phyloP scores from a whole-genome alignment of 2,888 invertebrate genomes.

The Plusia festucae region DNA sequence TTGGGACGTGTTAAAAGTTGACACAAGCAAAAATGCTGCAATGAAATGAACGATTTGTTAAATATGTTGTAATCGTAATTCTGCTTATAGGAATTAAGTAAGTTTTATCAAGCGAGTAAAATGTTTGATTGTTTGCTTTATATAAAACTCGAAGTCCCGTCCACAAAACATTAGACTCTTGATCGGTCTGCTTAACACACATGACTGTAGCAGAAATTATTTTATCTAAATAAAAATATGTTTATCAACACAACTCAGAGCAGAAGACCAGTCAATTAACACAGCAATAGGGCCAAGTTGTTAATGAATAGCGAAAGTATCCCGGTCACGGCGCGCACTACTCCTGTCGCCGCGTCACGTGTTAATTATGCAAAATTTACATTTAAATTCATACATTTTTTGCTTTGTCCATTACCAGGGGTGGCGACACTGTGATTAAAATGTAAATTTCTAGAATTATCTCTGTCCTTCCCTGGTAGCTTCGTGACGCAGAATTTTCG shows the following conservation, averaged over 20 bases:
- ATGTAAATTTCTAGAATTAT: conserved; percentile 60
- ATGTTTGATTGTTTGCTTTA: too few species aligned
- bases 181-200: too few species aligned
- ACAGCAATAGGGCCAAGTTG: not conserved
- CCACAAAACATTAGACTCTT: too few species aligned
- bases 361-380: conserved; percentile 56
- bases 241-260: not conserved
- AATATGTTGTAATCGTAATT: too few species aligned
- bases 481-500: conserved; percentile 55
- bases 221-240: too few species aligned
- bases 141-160: too few species aligned
- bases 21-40: not conserved
- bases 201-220: too few species aligned
- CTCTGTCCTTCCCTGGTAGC: conserved; percentile 30
- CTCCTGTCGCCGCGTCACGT: conserved; percentile 12
- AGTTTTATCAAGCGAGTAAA: too few species aligned
- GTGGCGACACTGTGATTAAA: conserved; percentile 63
- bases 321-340: not conserved
- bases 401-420: conserved; percentile 52
- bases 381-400: conserved; percentile 65
- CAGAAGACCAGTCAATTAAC: not conserved
- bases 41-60: not conserved
- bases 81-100: too few species aligned
- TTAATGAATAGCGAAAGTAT: not conserved
- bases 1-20: not conserved